Conservation (phyloP, 1,140 invertebrate species). For the Carposina sasakii region DNA sequence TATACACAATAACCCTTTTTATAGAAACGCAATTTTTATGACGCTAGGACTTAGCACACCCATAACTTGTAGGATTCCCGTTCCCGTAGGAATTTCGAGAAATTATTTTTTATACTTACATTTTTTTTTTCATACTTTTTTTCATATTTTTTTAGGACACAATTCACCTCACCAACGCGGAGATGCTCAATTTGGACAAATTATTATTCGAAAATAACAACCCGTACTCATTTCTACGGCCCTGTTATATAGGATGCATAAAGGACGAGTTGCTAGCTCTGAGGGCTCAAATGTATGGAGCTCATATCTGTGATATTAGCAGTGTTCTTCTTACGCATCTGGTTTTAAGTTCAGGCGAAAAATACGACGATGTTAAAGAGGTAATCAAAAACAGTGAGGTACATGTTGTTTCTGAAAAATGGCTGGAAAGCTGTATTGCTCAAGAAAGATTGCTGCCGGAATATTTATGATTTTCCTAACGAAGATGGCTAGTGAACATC, state of each 20-base stretch:
- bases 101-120: conserved; percentile 8
- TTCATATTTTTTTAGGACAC: conserved; percentile 32
- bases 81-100: too few relatives aligned
- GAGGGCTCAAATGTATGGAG: conserved; percentile 41
- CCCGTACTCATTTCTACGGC: conserved; percentile 45
- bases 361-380: conserved; percentile 18
- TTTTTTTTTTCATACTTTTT: neutral
- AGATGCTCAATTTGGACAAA: conserved; percentile 47
- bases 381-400: conserved; percentile 15
- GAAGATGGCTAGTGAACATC: neutral
- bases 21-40: too few relatives aligned
- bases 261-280: conserved; percentile 16
- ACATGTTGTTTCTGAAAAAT: conserved; percentile 41
- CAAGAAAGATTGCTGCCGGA: conserved; percentile 22
- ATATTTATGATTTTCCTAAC: neutral
- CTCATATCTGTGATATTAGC: conserved; percentile 22
- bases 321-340: conserved; percentile 31
- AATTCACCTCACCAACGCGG: conserved; percentile 41
- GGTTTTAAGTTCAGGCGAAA: conserved; percentile 21
- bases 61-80: too few relatives aligned
- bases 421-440: conserved; percentile 43
- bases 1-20: too few relatives aligned
- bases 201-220: conserved; percentile 36
- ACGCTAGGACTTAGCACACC: too few relatives aligned
- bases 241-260: conserved; percentile 31